Evolutionary conservation across 1,140 invertebrate genomes (phyloP).

Genomic region (Bradynema listronoti): DNA sequence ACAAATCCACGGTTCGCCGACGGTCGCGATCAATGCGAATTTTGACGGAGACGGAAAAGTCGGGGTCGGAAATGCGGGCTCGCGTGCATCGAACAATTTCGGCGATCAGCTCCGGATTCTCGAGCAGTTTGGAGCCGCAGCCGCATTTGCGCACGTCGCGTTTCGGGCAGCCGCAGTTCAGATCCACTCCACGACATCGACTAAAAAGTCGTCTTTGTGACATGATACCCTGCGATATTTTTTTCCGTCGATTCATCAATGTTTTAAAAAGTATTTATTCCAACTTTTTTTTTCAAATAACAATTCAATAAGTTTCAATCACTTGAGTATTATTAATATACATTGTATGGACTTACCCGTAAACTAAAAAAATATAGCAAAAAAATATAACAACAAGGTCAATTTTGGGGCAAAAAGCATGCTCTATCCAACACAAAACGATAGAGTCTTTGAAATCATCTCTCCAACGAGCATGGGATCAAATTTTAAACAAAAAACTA

Average conservation of each 20-base stretch:
- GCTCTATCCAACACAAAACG: too few relatives aligned
- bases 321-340: not conserved
- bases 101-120: slow-evolving; percentile 73
- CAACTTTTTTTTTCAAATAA: not conserved
- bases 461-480: too few relatives aligned
- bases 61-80: slow-evolving; percentile 66
- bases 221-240: too few relatives aligned
- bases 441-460: too few relatives aligned
- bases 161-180: slow-evolving; percentile 95
- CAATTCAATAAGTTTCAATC: too few relatives aligned
- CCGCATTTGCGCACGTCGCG: slow-evolving; percentile 75
- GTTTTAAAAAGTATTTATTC: not conserved
- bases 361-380: not conserved
- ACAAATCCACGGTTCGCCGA: slow-evolving; percentile 68
- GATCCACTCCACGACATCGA: slow-evolving; percentile 78
- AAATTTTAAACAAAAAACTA: too few relatives aligned
- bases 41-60: slow-evolving; percentile 84
- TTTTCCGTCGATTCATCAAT: too few relatives aligned
- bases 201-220: slow-evolving; percentile 59
- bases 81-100: slow-evolving; percentile 73
- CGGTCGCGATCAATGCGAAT: slow-evolving; percentile 67
- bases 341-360: too few relatives aligned
- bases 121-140: slow-evolving; percentile 76
- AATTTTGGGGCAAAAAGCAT: too few relatives aligned
- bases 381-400: not conserved